phyloP scores from a whole-genome alignment of 2,888 invertebrate genomes.

The Eupithecia tripunctaria region DNA sequence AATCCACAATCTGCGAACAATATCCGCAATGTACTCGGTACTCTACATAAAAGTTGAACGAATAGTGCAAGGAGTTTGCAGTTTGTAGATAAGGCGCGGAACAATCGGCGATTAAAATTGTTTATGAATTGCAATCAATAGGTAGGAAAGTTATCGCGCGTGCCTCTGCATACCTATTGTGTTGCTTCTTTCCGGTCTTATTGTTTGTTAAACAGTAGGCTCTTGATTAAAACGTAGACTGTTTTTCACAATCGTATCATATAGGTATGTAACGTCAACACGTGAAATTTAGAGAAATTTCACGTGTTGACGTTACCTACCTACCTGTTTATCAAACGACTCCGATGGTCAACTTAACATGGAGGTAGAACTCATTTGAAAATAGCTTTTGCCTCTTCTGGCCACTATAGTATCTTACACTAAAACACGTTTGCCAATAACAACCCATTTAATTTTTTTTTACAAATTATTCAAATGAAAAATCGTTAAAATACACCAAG shows the following conservation, averaged over 20 bases:
- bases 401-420: not conserved
- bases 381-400: not conserved
- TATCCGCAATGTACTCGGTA: slow-evolving; percentile 59
- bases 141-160: slow-evolving; percentile 61
- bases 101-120: slow-evolving; percentile 80
- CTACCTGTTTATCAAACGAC: too few relatives aligned
- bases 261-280: too few relatives aligned
- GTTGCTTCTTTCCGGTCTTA: slow-evolving; percentile 45
- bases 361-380: too few relatives aligned
- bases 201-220: slow-evolving; percentile 47
- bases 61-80: slow-evolving; percentile 72
- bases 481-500: not conserved
- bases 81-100: slow-evolving; percentile 65
- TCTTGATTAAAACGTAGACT: not conserved
- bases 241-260: not conserved
- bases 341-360: too few relatives aligned
- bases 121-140: slow-evolving; percentile 75
- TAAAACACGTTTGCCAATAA: not conserved
- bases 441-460: too few relatives aligned
- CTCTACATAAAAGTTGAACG: slow-evolving; percentile 55
- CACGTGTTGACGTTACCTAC: too few relatives aligned
- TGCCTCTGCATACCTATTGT: slow-evolving; percentile 48
- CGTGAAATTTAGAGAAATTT: too few relatives aligned
- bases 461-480: not conserved
- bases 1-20: slow-evolving; percentile 61